Evolutionary conservation across 2,113 vertebrate species (phyloP).

Genomic region (Erythrocercus mccallii): DNA sequence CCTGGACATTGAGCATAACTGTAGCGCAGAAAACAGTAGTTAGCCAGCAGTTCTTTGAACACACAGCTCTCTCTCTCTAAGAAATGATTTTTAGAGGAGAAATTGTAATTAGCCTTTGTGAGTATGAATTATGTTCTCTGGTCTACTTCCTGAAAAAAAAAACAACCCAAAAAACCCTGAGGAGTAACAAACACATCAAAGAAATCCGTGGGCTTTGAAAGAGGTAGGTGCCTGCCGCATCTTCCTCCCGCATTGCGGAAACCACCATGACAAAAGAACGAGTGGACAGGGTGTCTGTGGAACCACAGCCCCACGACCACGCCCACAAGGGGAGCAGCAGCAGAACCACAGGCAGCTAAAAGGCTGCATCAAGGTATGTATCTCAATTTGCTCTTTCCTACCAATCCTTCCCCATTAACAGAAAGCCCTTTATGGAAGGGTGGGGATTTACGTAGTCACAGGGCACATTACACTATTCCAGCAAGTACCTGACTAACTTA

Average conservation of each 20-base stretch:
- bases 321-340: accelerated
- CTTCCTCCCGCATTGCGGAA: constrained; percentile 45
- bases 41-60: not conserved
- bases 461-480: not conserved
- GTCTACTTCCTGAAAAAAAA: not conserved
- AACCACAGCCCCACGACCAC: not conserved
- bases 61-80: not conserved
- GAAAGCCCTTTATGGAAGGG: not conserved
- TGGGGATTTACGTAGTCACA: not conserved
- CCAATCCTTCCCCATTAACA: not conserved
- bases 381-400: not conserved
- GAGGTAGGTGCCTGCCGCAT: constrained; percentile 27
- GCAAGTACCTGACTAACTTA: not conserved
- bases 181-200: constrained; percentile 45
- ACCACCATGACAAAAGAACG: accelerated
- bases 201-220: not conserved
- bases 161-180: not conserved
- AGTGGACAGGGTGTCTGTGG: not conserved
- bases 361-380: not conserved
- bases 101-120: not conserved
- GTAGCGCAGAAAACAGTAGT: not conserved
- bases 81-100: not conserved
- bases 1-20: not conserved
- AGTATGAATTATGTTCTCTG: not conserved
- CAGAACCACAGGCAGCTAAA: not conserved